phyloP scores from a whole-genome alignment of 2,113 vertebrate genomes.

The Okapia johnstoni region DNA sequence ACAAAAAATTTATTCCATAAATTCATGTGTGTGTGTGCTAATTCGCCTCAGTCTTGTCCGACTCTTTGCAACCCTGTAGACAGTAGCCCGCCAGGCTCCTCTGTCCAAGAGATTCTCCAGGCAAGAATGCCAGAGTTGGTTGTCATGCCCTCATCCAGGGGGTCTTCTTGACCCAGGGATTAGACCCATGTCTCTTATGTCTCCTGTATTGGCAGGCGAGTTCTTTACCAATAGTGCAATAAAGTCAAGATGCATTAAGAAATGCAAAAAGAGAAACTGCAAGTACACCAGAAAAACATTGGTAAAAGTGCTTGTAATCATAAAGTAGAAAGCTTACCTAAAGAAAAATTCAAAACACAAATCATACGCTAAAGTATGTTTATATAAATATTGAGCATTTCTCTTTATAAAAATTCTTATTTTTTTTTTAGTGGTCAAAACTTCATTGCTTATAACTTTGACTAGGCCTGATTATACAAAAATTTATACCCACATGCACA shows the following conservation, averaged over 20 bases:
- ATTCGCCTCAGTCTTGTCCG: neutral
- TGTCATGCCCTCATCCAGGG: neutral
- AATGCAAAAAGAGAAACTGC: neutral
- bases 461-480: neutral
- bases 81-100: neutral
- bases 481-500: neutral
- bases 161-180: neutral
- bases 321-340: neutral
- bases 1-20: neutral
- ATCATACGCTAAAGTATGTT: neutral
- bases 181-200: neutral
- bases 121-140: neutral
- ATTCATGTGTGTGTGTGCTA: neutral
- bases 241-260: neutral
- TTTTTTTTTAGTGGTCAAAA: neutral
- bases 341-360: neutral
- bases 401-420: neutral
- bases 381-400: neutral
- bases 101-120: neutral
- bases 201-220: neutral
- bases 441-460: neutral
- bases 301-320: neutral
- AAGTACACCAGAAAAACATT: neutral
- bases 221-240: neutral
- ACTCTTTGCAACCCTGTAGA: fast-evolving